phyloP scores from a whole-genome alignment of 2,113 vertebrate genomes.

The Diadophis punctatus region DNA sequence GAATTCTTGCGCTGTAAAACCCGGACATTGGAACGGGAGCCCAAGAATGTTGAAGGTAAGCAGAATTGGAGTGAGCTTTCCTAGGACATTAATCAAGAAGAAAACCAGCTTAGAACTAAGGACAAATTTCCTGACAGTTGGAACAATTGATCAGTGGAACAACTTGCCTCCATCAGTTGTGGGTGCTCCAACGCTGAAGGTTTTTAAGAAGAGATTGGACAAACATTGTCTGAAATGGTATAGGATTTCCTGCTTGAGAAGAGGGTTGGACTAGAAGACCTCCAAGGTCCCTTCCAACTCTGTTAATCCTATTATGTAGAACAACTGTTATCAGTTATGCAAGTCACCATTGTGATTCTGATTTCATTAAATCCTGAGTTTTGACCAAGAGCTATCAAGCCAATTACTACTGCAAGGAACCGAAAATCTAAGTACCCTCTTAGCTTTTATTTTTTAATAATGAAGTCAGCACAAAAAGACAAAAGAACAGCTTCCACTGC shows the following conservation, averaged over 20 bases:
- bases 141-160: background rate
- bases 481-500: too few relatives aligned
- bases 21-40: slow-evolving; percentile 85
- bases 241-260: background rate
- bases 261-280: background rate
- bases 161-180: background rate
- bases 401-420: background rate
- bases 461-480: background rate
- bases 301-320: background rate
- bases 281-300: background rate
- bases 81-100: background rate
- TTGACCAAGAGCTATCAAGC: background rate
- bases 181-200: background rate
- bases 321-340: background rate
- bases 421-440: background rate
- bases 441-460: background rate
- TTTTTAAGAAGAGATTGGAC: background rate
- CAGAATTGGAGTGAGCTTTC: background rate
- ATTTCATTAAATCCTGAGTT: background rate
- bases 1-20: slow-evolving; percentile 92
- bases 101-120: background rate
- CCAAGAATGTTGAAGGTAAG: slow-evolving; percentile 90
- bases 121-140: background rate
- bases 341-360: background rate
- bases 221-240: background rate